Percentiles rank a stretch among this genome's conserved stretches.
Evolutionary conservation across 2,888 invertebrate species (phyloP).

Genomic region (Neoitamus cyanurus): DNA sequence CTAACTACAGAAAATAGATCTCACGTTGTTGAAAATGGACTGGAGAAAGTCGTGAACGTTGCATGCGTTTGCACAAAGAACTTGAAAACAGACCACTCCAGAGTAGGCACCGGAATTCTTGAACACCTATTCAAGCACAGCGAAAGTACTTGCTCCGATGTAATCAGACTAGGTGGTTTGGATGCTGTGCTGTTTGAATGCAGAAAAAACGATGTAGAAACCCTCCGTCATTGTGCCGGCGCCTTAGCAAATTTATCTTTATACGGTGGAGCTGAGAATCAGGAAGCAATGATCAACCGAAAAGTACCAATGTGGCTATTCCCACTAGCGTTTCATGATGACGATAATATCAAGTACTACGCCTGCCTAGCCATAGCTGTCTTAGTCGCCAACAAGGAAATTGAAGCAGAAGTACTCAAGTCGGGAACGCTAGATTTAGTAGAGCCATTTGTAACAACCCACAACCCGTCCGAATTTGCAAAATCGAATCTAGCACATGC

Average conservation of each 20-base stretch:
- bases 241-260: constrained; percentile 96
- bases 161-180: constrained; percentile 90
- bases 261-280: constrained; percentile 96
- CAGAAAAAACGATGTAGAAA: constrained; percentile 91
- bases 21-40: constrained; percentile 90
- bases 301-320: constrained; percentile 98
- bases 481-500: constrained; percentile 91
- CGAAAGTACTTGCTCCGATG: constrained; percentile 94
- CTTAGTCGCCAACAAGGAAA: constrained; percentile 96
- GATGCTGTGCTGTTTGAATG: constrained; percentile 96
- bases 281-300: constrained; percentile 95
- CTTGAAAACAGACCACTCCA: constrained; percentile 81
- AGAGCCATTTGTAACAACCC: constrained; percentile 94
- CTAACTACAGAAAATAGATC: constrained; percentile 94
- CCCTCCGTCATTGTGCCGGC: constrained; percentile 94
- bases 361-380: constrained; percentile 98
- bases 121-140: constrained; percentile 97
- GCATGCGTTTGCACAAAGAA: constrained; percentile 88
- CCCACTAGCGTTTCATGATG: constrained; percentile 94
- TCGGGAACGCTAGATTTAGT: constrained; percentile 97
- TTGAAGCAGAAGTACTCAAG: constrained; percentile 94
- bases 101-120: constrained; percentile 91
- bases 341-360: constrained; percentile 98
- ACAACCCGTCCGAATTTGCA: constrained; percentile 96
- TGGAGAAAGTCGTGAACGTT: constrained; percentile 91